These are phyloP conservation scores for Octomys mimax DNA, from an alignment of 2,797 vertebrate genomes.

Conservation along the genomic window DNA sequence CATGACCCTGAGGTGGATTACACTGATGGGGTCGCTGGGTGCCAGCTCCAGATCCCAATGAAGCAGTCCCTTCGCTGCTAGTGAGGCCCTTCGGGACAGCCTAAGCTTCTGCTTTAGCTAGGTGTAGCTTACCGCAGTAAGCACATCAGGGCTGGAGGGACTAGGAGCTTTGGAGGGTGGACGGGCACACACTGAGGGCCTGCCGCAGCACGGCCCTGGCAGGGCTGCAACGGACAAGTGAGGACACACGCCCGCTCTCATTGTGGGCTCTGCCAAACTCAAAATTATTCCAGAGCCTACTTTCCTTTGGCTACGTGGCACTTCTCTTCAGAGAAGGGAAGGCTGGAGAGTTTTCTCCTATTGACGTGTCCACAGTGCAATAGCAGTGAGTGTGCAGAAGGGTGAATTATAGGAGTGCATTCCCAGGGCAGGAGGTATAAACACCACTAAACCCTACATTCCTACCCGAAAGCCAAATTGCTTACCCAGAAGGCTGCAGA, in stretches of 20 bases:
- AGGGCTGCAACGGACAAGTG: too few species aligned
- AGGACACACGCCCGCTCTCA: background rate
- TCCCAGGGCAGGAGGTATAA: background rate
- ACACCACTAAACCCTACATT: constrained; percentile 41
- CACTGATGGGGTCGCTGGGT: background rate
- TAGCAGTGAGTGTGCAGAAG: background rate
- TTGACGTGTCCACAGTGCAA: background rate
- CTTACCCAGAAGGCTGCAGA: background rate
- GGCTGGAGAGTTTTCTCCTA: background rate
- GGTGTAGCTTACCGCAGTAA: background rate
- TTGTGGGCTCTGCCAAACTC: background rate
- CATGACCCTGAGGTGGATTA: background rate
- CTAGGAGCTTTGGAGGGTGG: background rate
- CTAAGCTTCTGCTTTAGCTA: background rate
- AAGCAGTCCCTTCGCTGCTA: background rate
- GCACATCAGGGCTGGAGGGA: background rate
- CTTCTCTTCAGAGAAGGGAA: background rate
- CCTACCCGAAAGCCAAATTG: background rate
- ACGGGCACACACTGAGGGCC: background rate
- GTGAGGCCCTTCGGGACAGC: background rate
- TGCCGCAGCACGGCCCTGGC: too few species aligned
- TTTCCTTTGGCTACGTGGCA: background rate
- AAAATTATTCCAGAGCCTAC: background rate
- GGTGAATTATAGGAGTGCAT: background rate
- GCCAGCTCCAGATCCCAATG: background rate